Evolutionary conservation across 2,797 vertebrate genomes (phyloP).

Genomic region (Malacoctenus gilli): DNA sequence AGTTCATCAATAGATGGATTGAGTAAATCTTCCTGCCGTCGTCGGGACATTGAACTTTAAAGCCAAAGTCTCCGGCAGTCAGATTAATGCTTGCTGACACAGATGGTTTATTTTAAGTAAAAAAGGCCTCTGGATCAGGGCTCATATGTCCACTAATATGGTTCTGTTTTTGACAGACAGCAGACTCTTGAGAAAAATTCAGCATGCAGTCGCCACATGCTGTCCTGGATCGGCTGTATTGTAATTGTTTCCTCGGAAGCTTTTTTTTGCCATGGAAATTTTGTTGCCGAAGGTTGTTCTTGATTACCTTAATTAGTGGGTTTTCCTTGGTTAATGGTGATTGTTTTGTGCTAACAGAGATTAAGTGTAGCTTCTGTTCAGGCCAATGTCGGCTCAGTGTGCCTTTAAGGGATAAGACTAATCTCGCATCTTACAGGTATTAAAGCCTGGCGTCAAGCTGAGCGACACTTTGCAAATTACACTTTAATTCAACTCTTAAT

Average conservation of each 20-base stretch:
- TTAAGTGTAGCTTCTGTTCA: slow-evolving; percentile 11
- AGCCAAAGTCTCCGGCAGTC: slow-evolving; percentile 33
- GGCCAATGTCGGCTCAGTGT: slow-evolving; percentile 31
- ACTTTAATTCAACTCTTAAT: slow-evolving; percentile 47
- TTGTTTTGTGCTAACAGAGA: slow-evolving; percentile 21
- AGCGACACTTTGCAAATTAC: slow-evolving; percentile 39
- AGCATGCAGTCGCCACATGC: slow-evolving; percentile 1
- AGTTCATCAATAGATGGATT: slow-evolving; percentile 7
- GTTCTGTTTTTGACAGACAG: slow-evolving; percentile 26
- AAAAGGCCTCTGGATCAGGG: slow-evolving; percentile 10
- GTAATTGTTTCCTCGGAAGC: slow-evolving; percentile 2
- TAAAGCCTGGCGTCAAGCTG: slow-evolving; percentile 45
- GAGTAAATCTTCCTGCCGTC: slow-evolving; percentile 25
- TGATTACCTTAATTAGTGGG: slow-evolving; percentile 15
- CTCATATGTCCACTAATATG: slow-evolving; percentile 40
- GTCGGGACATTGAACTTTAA: slow-evolving; percentile 34
- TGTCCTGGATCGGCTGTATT: not conserved
- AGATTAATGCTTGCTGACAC: slow-evolving; percentile 52
- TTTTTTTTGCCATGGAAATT: not conserved
- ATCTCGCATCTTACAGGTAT: slow-evolving; percentile 38
- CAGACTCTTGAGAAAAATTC: slow-evolving; percentile 23
- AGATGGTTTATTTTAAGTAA: slow-evolving; percentile 55
- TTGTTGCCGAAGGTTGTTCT: not conserved
- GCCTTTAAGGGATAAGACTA: slow-evolving; percentile 23
- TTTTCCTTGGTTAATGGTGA: slow-evolving; percentile 1